Base-by-base conservation (phyloP, 2,113 vertebrate genomes). In the Pogona vitticeps region DNA sequence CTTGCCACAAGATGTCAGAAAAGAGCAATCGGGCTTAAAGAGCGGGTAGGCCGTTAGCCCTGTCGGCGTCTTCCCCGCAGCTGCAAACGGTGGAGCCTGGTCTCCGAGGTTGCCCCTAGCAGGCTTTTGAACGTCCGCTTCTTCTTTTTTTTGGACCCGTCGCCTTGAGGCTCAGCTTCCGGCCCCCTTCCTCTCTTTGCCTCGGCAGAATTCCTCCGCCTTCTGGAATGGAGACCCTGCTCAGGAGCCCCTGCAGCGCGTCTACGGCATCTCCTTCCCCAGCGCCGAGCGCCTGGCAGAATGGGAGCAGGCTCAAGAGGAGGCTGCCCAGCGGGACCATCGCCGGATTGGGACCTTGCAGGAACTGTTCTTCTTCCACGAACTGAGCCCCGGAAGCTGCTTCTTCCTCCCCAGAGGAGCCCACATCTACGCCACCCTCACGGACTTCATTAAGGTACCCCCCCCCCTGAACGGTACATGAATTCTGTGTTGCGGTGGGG, bases 401-500 rank as follows among this genome's bases (percentile, higher is more conserved):
- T 99, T 99, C 94, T 99, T 99, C 91, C 95, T 99, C 40, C 98
- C 98, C 0, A 98, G 98, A 77, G 98, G 98, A 58, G 96, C 98
- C 21, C 96, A 98, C 90, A 93, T 99, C 86, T 99, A 98, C 95
- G 98, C 98, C 90, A 93, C 96, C 3, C 97, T 99, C 13, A 93
- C 97, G 0, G 97, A 98, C 36, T 98, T 98, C 17, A 98, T 99
- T 76, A 98, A 98, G 98, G 98, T 98, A 92, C 46, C 46, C n/a
- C n/a, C n/a, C n/a, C n/a, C n/a, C 46, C 46, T 52, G 46, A 52
- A 10, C 46, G 5, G 10, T 5, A 10, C 46, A 5, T 52, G 5
- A 52, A 52, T 52, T 52, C n/a, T 52, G 46, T 10, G 10, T 52
- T 52, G 5, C 10, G 5, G 5, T 52, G 46, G 46, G 46, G 46